Base-by-base conservation (phyloP, 1,140 invertebrate genomes). In the Drosophila persimilis region DNA sequence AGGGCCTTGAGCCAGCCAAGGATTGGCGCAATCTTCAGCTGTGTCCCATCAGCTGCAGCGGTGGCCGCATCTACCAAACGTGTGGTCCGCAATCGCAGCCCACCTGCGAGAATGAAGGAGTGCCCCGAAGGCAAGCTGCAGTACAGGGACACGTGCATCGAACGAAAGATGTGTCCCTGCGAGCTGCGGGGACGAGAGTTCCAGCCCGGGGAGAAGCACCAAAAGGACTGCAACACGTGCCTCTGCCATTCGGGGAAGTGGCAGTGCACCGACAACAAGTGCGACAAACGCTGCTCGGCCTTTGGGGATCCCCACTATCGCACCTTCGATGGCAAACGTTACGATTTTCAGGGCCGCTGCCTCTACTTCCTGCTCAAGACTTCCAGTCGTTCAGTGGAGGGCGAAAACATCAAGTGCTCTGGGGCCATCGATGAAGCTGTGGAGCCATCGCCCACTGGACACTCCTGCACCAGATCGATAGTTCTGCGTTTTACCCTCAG, bases 231-330 rank as follows among this genome's bases (percentile, higher is more conserved):
- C 81, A 98, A 98, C 81, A 95, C 95, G 46, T 98, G 89, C 44
- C 81, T 73, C 24, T 90, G 89, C 60, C 80, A 83, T 43, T 66
- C 75, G 39, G 77, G 96, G 0, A 93, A 94, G 71, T 98, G 96
- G 97, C 89, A 92, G 9, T 98, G 97, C 80, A 96, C 96, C 1
- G 93, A 95, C 53, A 90, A 93, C 5, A 93, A 93, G 43, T 97
- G 96, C 89, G 94, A 94, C 1, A 94, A 95, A 0, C 93, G 95
- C 24, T 97, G 97, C 90, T 93, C 95, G 0, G 95, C 95, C 0
- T 93, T 97, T 22, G 97, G 97, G 0, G 97, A 98, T 93, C 97
- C 97, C 5, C 97, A 98, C 92, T 98, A 97, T 91, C 94, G 94
- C n/a, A 98, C 97, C 0, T 98, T 98, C 89, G 97, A 98, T 91